Base-by-base conservation (phyloP, 2,797 vertebrate genomes). In the Jordanella pulchra region DNA sequence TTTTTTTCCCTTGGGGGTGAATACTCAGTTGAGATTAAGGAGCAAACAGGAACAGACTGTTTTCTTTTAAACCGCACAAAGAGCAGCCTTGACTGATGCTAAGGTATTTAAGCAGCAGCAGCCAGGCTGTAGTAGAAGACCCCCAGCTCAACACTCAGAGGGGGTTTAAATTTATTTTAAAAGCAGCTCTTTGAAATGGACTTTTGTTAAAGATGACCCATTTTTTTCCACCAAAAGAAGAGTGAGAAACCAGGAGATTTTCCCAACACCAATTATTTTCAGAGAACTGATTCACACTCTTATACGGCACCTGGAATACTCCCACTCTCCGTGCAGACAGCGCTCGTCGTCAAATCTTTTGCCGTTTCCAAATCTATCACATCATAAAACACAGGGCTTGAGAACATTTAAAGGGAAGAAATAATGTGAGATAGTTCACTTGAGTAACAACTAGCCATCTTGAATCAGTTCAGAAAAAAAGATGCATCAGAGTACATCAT, bases 281-380 rank as follows among this genome's bases (percentile, higher is more conserved):
- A 44, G 1, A 45, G 11, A 21, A 30, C 48, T 21, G 42, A 18
- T 14, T 17, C 65, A 55, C 0, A 18, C 14, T 67, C 42, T 56
- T 9, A 82, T 82, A 86, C 84, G 63, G 54, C 84, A 87, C 82
- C 90, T 89, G 84, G 44, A 25, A 72, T 91, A 89, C 53, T 76
- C 51, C 63, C 77, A 72, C 21, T 73, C 27, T 71, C 76, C 80
- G 6, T 0, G 76, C 0, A 5, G 77, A 15, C 63, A 25, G 0
- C 35, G 50, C 15, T 65, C 71, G 32, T 69, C 35, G 45, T 72
- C 74, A 51, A 39, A 47, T 1, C 17, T 35, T 54, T 18, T 11
- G 44, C 17, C 25, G 6, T 28, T 66, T 17, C 85, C 69, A 67
- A 56, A 70, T 58, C 88, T 89, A 80, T 78, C 74, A 65, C 63